Base-by-base conservation (phyloP, 2,888 invertebrate genomes). In the Polyploca ridens region DNA sequence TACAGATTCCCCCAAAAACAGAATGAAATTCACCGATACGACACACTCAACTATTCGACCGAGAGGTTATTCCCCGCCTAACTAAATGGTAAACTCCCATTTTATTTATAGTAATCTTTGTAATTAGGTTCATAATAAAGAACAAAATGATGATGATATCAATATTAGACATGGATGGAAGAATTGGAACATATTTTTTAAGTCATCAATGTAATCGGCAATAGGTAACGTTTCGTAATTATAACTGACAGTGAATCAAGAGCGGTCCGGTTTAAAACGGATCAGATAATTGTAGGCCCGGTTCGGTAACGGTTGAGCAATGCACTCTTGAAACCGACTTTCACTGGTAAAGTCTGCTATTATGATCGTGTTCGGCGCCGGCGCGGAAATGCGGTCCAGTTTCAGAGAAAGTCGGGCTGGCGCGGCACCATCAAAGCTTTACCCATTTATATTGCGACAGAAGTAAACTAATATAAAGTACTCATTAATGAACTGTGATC, bases 351-450 rank as follows among this genome's bases (percentile, higher is more conserved):
- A 80, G 77, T 80, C 82, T 74, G 77, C 74, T 80, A 80, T 83
- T 82, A 83, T 81, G 79, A 78, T 79, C 74, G 71, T 71, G 66
- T 71, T 69, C 62, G 41, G 72, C 54, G 54, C 54, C 54, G n/a
- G 46, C 70, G 72, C 84, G 88, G 87, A 89, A 87, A 81, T 83
- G 73, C 78, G 85, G 75, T 86, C 86, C 85, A 85, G 86, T 87
- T 90, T 76, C 84, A 83, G 89, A 86, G 90, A 91, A 90, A 91
- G 90, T 83, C 77, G 41, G 16, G 13, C 16, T 14, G 41, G 41
- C 13, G 44, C 41, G 61, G 61, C 14, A 16, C 16, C 14, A 16
- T 41, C 41, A 41, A 16, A 61, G 41, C 19, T 61, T 16, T 61
- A 44, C 44, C 11, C 44, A 33, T 41, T 19, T 41, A 10, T 54